Evolutionary conservation across 2,797 vertebrate genomes (phyloP).

Genomic region (Siniperca undulata): DNA sequence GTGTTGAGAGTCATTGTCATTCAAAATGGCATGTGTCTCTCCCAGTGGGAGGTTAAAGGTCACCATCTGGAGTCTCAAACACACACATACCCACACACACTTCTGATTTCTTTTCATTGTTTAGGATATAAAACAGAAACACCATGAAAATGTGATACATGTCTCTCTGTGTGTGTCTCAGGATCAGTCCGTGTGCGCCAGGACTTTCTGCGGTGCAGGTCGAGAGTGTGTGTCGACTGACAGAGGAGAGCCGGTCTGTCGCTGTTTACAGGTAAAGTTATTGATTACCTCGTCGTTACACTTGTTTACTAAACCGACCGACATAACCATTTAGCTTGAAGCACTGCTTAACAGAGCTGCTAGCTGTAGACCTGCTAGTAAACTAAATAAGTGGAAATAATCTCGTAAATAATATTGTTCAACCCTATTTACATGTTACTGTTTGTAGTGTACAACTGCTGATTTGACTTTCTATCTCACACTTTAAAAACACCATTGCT

Average conservation of each 20-base stretch:
- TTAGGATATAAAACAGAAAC: not conserved
- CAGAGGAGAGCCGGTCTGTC: conserved; percentile 91
- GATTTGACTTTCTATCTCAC: not conserved
- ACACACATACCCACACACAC: conserved; percentile 27
- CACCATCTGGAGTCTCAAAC: conserved; percentile 75
- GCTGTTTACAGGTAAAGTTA: conserved; percentile 89
- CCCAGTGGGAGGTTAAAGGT: conserved; percentile 68
- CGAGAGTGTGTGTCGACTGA: conserved; percentile 92
- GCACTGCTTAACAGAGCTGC: not conserved
- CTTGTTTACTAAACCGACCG: not conserved
- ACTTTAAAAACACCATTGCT: not conserved
- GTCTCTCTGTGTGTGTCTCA: conserved; percentile 47
- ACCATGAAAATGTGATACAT: not conserved
- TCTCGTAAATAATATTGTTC: not conserved
- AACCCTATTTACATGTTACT: not conserved
- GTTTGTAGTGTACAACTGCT: not conserved
- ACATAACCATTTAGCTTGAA: not conserved
- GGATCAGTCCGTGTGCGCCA: conserved; percentile 91
- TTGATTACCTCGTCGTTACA: not conserved
- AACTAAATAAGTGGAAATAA: not conserved
- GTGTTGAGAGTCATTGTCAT: conserved; percentile 62
- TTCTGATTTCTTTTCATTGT: not conserved
- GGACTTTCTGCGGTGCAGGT: conserved; percentile 94
- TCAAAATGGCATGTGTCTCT: conserved; percentile 46
- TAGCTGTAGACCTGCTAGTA: not conserved